phyloP scores from a whole-genome alignment of 2,888 invertebrate species.

The Shargacucullia verbasci region DNA sequence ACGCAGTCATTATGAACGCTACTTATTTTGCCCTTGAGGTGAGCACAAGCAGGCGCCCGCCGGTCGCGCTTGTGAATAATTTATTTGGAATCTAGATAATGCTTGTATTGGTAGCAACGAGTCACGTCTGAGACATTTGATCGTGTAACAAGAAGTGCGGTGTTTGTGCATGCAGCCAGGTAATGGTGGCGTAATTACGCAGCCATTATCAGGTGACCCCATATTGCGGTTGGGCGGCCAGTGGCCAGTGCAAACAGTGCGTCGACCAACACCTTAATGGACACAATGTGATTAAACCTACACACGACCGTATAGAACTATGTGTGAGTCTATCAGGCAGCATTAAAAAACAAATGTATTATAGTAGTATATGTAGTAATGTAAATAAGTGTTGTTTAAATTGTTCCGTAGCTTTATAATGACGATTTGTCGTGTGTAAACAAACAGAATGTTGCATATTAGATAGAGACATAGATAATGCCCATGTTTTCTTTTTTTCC shows the following conservation, averaged over 20 bases:
- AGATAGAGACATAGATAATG: conserved; percentile 4
- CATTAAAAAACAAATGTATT: conserved; percentile 12
- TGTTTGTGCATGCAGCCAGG: conserved; percentile 72
- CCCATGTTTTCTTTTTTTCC: background rate
- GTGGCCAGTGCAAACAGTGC: conserved; percentile 61
- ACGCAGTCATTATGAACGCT: conserved; percentile 56
- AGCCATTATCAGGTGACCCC: conserved; percentile 86
- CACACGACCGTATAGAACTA: conserved; percentile 52
- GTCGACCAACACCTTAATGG: conserved; percentile 66
- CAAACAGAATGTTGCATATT: conserved; percentile 26
- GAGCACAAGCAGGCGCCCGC: conserved; percentile 67
- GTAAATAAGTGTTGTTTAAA: conserved; percentile 25
- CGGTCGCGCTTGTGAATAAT: conserved; percentile 79
- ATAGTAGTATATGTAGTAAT: too few species aligned
- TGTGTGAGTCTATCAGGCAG: conserved; percentile 18
- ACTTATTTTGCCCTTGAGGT: conserved; percentile 71
- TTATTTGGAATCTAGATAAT: conserved; percentile 82
- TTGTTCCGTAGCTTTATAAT: conserved; percentile 31
- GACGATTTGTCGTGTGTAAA: conserved; percentile 39
- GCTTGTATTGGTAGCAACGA: conserved; percentile 77
- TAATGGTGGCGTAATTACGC: conserved; percentile 82
- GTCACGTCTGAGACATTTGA: conserved; percentile 87
- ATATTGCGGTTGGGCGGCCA: conserved; percentile 79
- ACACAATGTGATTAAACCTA: conserved; percentile 64
- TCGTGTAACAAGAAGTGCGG: conserved; percentile 82